These are phyloP conservation scores for Leptinotarsa juncta DNA, from an alignment of 2,888 invertebrate species.

Conservation along the genomic window DNA sequence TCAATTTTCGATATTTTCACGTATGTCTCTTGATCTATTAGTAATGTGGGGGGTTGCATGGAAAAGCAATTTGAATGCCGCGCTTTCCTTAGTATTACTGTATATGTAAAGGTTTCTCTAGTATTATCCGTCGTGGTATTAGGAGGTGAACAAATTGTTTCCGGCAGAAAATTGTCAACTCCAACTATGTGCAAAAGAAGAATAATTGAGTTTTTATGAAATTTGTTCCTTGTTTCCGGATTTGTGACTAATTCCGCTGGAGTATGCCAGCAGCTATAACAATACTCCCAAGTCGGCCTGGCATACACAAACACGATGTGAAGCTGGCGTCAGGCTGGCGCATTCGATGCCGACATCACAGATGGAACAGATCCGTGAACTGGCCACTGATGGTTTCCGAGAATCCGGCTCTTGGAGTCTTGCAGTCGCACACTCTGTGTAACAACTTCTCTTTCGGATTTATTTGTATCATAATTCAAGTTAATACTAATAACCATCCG, in stretches of 20 bases:
- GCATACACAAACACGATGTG: conserved; percentile 25
- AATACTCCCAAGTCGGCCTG: conserved; percentile 12
- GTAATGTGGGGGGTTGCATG: no score
- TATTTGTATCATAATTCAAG: background rate
- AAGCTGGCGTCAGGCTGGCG: conserved; percentile 37
- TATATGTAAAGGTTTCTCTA: no score
- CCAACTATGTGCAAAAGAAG: no score
- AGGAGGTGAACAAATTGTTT: no score
- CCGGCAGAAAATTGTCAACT: no score
- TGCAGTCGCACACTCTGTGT: conserved; percentile 9
- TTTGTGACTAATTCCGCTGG: background rate
- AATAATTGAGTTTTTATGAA: no score
- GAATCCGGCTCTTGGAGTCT: conserved; percentile 28
- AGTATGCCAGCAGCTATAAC: conserved; percentile 1
- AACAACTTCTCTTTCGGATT: conserved; percentile 4
- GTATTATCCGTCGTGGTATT: no score
- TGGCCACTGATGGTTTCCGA: conserved; percentile 33
- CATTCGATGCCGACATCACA: conserved; percentile 35
- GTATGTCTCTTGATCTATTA: no score
- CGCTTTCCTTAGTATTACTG: no score
- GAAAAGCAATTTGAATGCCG: no score
- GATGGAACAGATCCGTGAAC: conserved; percentile 33
- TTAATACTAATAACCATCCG: background rate
- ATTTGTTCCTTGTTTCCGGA: background rate
- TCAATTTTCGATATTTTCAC: no score